Percentiles rank a stretch among this genome's conserved stretches.
Evolutionary conservation across 2,113 vertebrate genomes (phyloP).

Genomic region (Garra rufa): DNA sequence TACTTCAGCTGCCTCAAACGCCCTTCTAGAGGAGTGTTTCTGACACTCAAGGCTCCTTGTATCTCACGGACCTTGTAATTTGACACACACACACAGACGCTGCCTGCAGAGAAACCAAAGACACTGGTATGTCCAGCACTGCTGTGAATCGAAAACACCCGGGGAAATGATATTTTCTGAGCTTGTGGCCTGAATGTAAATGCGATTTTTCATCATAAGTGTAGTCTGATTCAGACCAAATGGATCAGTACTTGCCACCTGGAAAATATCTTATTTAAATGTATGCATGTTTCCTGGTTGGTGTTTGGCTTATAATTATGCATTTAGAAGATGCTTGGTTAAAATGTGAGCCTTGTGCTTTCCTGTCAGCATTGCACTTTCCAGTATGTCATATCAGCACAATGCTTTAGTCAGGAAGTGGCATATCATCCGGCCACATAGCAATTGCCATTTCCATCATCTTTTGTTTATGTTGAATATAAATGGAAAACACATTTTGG

Average conservation of each 20-base stretch:
- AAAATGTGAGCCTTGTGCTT: not conserved
- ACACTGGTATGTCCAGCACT: not conserved
- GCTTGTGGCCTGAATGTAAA: not conserved
- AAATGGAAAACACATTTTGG: slow-evolving; percentile 37
- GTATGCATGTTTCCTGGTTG: slow-evolving; percentile 3
- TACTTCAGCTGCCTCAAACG: not conserved
- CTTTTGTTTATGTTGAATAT: slow-evolving; percentile 29
- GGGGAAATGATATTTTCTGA: not conserved
- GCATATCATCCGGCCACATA: slow-evolving; percentile 4
- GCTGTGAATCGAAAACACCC: not conserved
- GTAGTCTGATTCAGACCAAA: not conserved
- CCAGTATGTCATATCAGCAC: slow-evolving; percentile 20
- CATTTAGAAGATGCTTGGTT: not conserved
- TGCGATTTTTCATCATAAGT: too few species aligned
- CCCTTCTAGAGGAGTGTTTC: not conserved
- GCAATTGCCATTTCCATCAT: slow-evolving; percentile 4
- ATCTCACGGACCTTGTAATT: slow-evolving; percentile 29
- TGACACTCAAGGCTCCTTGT: not conserved
- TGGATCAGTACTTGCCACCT: not conserved
- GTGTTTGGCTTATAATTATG: slow-evolving; percentile 43
- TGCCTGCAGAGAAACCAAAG: not conserved
- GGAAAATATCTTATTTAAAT: not conserved
- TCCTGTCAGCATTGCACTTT: slow-evolving; percentile 21
- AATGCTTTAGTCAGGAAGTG: slow-evolving; percentile 1
- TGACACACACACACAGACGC: slow-evolving; percentile 6